phyloP scores from a whole-genome alignment of 2,888 invertebrate species.

The Ashinkailepas kermadecensis region DNA sequence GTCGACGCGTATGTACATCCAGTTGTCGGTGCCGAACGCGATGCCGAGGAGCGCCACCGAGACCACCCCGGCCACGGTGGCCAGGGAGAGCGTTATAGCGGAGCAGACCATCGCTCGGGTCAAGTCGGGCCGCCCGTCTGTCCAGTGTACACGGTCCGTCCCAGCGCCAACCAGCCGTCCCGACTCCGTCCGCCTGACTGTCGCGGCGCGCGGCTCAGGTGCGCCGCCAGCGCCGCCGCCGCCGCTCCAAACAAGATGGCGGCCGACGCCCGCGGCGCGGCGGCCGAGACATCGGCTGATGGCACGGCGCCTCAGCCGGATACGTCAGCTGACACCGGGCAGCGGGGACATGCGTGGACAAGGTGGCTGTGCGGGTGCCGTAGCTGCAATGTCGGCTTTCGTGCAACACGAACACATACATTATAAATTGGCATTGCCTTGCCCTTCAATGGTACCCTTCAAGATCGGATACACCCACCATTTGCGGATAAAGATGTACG shows the following conservation, averaged over 20 bases:
- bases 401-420: too few relatives aligned
- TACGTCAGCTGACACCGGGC: too few relatives aligned
- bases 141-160: neutral
- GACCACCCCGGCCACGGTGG: slow-evolving; percentile 90
- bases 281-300: too few relatives aligned
- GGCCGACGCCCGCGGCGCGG: neutral
- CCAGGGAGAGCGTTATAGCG: slow-evolving; percentile 47
- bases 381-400: too few relatives aligned
- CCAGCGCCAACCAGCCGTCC: too few relatives aligned
- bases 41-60: slow-evolving; percentile 87
- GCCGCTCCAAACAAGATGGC: neutral
- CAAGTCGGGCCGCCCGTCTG: neutral
- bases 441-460: too few relatives aligned
- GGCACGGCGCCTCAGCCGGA: too few relatives aligned
- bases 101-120: slow-evolving; percentile 31
- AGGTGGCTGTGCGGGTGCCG: too few relatives aligned
- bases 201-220: neutral
- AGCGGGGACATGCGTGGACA: too few relatives aligned
- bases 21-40: slow-evolving; percentile 93
- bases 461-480: too few relatives aligned
- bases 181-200: neutral
- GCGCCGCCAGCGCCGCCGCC: neutral
- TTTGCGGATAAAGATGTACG: too few relatives aligned
- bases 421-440: too few relatives aligned
- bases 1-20: slow-evolving; percentile 89